Percentiles rank a stretch among this genome's conserved stretches.
These are phyloP conservation scores for Leucophenga varia DNA, from an alignment of 1,140 invertebrate species.

Conservation along the genomic window DNA sequence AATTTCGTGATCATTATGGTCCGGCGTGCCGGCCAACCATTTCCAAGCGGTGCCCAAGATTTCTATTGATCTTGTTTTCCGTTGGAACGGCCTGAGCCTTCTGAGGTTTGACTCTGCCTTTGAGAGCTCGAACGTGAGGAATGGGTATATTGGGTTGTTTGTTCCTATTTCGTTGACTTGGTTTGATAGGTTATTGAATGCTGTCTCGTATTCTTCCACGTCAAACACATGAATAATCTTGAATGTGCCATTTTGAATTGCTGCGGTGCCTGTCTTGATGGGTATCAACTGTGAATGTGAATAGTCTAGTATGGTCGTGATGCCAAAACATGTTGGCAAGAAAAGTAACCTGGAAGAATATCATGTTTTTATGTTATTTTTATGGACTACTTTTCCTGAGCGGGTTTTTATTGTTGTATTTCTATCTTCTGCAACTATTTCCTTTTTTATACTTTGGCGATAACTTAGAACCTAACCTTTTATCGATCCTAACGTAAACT, in stretches of 20 bases:
- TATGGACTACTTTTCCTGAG: slow-evolving; percentile 6
- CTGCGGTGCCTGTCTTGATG: not conserved
- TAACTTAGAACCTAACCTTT: slow-evolving; percentile 9
- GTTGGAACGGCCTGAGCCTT: no score
- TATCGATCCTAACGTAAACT: slow-evolving; percentile 9
- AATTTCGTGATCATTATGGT: slow-evolving; percentile 6
- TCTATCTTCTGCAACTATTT: no score
- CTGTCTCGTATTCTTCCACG: no score
- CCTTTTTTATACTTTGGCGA: slow-evolving; percentile 12
- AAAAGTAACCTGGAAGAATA: slow-evolving; percentile 5
- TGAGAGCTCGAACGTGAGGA: no score
- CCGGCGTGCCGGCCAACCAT: slow-evolving; percentile 9
- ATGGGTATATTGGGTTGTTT: no score
- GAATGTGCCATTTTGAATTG: slow-evolving; percentile 2
- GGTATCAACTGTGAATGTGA: slow-evolving; percentile 1
- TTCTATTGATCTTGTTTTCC: slow-evolving; percentile 2
- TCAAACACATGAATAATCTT: not conserved
- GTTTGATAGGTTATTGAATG: no score
- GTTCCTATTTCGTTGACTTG: no score
- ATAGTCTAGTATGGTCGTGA: slow-evolving; percentile 7
- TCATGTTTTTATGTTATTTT: slow-evolving; percentile 14
- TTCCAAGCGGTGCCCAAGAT: slow-evolving; percentile 7
- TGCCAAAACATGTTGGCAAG: not conserved
- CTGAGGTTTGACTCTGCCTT: no score
- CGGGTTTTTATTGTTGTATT: no score